Evolutionary conservation across 2,113 vertebrate species (phyloP).

Genomic region (Formicarius rufipectus): DNA sequence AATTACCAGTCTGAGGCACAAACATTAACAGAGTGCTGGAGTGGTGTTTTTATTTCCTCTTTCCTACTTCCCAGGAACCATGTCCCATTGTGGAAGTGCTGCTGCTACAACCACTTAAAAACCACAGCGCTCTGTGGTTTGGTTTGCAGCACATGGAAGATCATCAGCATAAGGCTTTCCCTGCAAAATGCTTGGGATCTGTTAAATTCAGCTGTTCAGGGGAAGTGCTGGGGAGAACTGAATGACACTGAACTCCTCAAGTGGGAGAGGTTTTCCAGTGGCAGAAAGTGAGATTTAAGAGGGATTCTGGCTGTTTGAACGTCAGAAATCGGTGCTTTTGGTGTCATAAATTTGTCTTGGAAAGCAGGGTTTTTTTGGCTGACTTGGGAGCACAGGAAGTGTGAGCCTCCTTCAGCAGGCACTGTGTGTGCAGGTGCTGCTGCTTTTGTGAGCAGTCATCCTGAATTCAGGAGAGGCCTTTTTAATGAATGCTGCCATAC

Average conservation of each 20-base stretch:
- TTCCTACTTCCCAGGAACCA: background rate
- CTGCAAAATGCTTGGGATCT: background rate
- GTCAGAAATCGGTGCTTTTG: background rate
- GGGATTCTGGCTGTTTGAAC: background rate
- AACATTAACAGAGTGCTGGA: background rate
- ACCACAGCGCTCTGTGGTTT: background rate
- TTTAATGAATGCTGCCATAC: background rate
- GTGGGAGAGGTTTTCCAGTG: background rate
- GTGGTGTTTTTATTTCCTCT: background rate
- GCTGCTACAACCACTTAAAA: conserved; percentile 16
- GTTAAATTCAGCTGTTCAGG: conserved; percentile 22
- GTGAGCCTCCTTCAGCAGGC: background rate
- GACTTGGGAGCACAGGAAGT: background rate
- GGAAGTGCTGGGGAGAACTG: background rate
- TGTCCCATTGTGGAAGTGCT: background rate
- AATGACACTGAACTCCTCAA: background rate
- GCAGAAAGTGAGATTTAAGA: background rate
- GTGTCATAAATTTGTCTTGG: background rate
- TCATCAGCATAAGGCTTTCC: background rate
- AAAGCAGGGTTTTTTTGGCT: background rate
- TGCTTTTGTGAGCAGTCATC: background rate
- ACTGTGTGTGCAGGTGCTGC: background rate
- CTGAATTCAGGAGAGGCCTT: background rate
- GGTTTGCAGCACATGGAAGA: conserved; percentile 36
- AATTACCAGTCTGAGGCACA: background rate